Evolutionary conservation across 2,888 invertebrate species (phyloP).

Genomic region (Trissolcus japonicus): DNA sequence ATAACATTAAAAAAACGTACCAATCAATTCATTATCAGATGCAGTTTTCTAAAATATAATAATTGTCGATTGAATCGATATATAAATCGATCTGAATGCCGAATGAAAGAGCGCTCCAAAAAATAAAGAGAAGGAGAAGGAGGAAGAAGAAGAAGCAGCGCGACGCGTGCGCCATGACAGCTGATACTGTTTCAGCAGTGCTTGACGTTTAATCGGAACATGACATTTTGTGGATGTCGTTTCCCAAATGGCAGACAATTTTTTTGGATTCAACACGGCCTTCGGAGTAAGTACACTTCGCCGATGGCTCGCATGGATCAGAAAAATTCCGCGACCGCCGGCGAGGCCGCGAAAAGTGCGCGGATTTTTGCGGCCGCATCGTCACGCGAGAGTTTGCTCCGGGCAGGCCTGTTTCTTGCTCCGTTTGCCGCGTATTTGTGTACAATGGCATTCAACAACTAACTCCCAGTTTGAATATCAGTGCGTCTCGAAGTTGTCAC

Average conservation of each 20-base stretch:
- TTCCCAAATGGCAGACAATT: conserved; percentile 88
- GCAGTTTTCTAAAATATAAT: too few relatives aligned
- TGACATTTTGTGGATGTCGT: conserved; percentile 74
- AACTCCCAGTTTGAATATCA: not conserved
- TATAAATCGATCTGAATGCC: too few relatives aligned
- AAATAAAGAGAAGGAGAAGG: too few relatives aligned
- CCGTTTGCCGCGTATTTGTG: not conserved
- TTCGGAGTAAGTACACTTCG: conserved; percentile 82
- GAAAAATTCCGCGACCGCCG: not conserved
- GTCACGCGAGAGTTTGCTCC: conserved; percentile 8
- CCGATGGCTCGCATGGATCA: not conserved
- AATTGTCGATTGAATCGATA: too few relatives aligned
- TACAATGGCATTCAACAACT: too few relatives aligned
- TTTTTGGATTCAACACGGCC: conserved; percentile 90
- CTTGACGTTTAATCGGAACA: conserved; percentile 75
- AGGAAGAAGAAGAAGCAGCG: not conserved
- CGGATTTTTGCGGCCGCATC: conserved; percentile 15
- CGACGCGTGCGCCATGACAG: conserved; percentile 73
- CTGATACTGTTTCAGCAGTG: conserved; percentile 70
- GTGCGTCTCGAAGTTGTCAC: not conserved
- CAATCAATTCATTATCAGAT: too few relatives aligned
- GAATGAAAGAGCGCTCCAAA: too few relatives aligned
- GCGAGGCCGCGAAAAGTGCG: conserved; percentile 4
- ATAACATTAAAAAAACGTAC: too few relatives aligned
- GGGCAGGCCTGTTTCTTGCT: not conserved